Evolutionary conservation across 2,113 vertebrate genomes (phyloP), one percentile per base, ranked within the genome.

Genomic region (Phodopus roborovskii): DNA sequence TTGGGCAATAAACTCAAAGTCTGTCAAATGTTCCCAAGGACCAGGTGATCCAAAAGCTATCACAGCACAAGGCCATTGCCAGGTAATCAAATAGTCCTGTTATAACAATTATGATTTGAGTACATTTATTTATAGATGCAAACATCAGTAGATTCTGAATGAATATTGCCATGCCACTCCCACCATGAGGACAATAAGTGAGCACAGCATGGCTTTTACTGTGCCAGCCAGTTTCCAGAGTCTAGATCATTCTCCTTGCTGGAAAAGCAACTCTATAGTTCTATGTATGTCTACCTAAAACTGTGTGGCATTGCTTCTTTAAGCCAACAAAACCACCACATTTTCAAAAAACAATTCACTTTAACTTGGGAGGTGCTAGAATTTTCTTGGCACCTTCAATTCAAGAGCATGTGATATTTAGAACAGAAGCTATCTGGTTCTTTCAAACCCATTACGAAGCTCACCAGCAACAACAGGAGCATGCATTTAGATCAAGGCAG

Each of bases 71-170:
- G 98, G 98, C 97, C 98, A 97, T 98, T 62, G 97, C 98, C 98
- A 99, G 98, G 98, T 99, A 99, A 99, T 98, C 98, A 98, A 98
- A 98, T 98, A 99, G 98, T 98, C 95, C 96, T 99, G 98, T 98
- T 98, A 97, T 94, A 98, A 98, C 97, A 98, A 98, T 98, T 98
- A 98, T 97, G 98, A 98, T 98, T 96, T 96, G 97, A 98, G 97
- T 92, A 95, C 97, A 98, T 97, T 98, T 98, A 97, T 98, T 98
- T 98, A 98, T 96, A 96, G 97, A 97, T 98, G 98, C 98, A 98
- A 98, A 98, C 98, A 97, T 86, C 97, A 98, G 98, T 98, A 98
- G 98, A 92, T 98, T 97, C 75, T 97, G 96, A 98, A 98, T 96
- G 96, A 97, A 96, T 92, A 98, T 88, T 94, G 19, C 96, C 96